Evolutionary conservation across 2,888 invertebrate species (phyloP).

Genomic region (Drosophila vallismaia): DNA sequence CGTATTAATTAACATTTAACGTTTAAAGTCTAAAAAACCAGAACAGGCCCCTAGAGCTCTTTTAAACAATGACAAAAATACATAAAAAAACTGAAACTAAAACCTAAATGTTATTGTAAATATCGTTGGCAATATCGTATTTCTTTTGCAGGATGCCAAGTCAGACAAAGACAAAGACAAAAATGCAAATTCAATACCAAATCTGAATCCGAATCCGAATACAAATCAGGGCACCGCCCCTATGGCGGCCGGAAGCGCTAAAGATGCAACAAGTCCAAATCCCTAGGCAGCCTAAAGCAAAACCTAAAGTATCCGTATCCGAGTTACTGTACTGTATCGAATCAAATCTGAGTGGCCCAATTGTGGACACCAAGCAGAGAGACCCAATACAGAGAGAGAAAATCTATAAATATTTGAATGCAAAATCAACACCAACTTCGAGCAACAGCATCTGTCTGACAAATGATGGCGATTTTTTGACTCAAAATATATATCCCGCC

Average conservation of each 20-base stretch:
- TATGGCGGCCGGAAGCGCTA: conserved; percentile 72
- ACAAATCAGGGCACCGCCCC: conserved; percentile 60
- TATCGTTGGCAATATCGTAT: conserved; percentile 65
- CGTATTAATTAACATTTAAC: neutral
- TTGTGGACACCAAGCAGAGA: conserved; percentile 10
- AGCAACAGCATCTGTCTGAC: conserved; percentile 10
- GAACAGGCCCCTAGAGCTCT: conserved; percentile 1
- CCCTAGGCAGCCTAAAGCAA: conserved; percentile 39
- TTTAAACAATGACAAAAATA: neutral
- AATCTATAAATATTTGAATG: neutral
- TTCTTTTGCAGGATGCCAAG: conserved; percentile 84
- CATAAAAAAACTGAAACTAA: neutral
- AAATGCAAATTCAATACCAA: conserved; percentile 78
- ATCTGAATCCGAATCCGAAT: conserved; percentile 56
- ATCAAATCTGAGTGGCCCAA: conserved; percentile 21
- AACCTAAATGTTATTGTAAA: conserved; percentile 20
- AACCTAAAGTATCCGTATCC: conserved; percentile 8
- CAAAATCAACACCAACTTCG: neutral
- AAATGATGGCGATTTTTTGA: neutral
- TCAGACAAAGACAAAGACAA: conserved; percentile 78
- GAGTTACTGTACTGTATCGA: conserved; percentile 11
- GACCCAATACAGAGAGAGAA: neutral
- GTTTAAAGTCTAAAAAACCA: neutral
- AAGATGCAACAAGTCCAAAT: conserved; percentile 69
- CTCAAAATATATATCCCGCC: neutral